Base-by-base conservation (phyloP, 2,113 vertebrate genomes). In the Eclectus roratus region DNA sequence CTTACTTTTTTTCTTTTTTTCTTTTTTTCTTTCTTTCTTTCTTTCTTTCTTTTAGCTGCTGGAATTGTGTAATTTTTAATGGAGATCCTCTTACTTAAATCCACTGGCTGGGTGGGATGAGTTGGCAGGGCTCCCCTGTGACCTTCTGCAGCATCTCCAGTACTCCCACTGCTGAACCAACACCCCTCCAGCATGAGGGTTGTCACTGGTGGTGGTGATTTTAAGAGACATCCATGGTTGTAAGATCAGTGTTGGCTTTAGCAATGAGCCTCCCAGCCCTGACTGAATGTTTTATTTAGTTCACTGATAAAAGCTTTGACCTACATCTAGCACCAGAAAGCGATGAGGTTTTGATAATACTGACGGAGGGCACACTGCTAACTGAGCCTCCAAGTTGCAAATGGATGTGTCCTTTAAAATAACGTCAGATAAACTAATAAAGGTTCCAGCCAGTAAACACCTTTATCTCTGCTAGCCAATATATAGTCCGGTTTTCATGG, bases 221-320 rank as follows among this genome's bases (percentile, higher is more conserved):
- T 89, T 81, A 25, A 84, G 78, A 89, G 65, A 43, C 56, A 69
- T 53, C 65, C 17, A 1, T 52, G 21, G 41, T 11, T 79, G 44
- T 76, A 24, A 88, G 80, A 95, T 96, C 93, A 17, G 46, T 72
- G 65, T 33, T 79, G 76, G 52, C 88, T 96, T 88, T 52, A 83
- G 82, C 86, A 72, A 29, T 0, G 0, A 90, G 77, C 77, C 90
- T 96, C 69, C 44, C 61, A 89, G 85, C 85, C 46, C 61, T 89
- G 80, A 49, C 93, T 72, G 85, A 44, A 79, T 93, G 80, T 91
- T 94, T 94, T 86, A 96, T 97, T 95, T 93, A 87, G 33, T 86
- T 84, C 66, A 64, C 85, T 87, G 83, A 92, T 96, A 96, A 96
- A 93, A 97, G 96, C 90, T 94, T 95, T 97, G 96, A 96, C 92